Conservation (phyloP, 2,797 vertebrate genomes). For the Sarcoramphus papa region DNA sequence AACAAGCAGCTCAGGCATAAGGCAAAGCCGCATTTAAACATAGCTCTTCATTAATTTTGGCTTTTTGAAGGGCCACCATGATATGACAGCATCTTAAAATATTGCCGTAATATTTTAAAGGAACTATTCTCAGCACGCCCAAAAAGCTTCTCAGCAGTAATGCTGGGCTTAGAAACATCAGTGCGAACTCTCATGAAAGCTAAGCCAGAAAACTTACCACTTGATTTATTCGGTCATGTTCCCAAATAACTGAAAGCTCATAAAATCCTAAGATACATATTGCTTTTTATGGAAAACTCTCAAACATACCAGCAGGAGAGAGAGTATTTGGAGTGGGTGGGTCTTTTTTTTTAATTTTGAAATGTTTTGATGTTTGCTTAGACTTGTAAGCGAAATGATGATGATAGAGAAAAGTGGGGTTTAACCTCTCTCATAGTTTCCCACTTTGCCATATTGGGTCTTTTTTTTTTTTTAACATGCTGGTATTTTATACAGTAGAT, state of each 20-base stretch:
- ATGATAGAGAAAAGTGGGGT: not conserved
- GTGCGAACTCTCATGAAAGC: not conserved
- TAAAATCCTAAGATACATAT: not conserved
- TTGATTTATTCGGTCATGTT: constrained; percentile 32
- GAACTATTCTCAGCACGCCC: not conserved
- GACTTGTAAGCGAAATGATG: not conserved
- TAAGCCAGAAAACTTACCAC: not conserved
- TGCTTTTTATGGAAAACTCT: constrained; percentile 7
- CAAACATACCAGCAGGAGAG: not conserved
- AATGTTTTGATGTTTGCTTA: not conserved
- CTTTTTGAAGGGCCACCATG: not conserved
- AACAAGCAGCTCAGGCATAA: not conserved
- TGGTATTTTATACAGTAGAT: not conserved
- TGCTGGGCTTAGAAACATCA: not conserved
- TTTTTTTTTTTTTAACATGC: not conserved
- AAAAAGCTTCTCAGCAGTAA: not conserved
- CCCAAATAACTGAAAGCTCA: not conserved
- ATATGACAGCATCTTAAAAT: not conserved
- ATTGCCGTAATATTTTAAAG: not conserved
- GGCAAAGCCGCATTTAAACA: not conserved
- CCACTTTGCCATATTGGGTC: not conserved
- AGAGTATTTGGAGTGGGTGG: not conserved
- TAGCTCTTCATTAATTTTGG: not conserved
- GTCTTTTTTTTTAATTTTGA: not conserved
- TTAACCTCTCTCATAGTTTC: not conserved